Base-by-base conservation (phyloP, 2,797 vertebrate species). In the Ptychobarbus kaznakovi region DNA sequence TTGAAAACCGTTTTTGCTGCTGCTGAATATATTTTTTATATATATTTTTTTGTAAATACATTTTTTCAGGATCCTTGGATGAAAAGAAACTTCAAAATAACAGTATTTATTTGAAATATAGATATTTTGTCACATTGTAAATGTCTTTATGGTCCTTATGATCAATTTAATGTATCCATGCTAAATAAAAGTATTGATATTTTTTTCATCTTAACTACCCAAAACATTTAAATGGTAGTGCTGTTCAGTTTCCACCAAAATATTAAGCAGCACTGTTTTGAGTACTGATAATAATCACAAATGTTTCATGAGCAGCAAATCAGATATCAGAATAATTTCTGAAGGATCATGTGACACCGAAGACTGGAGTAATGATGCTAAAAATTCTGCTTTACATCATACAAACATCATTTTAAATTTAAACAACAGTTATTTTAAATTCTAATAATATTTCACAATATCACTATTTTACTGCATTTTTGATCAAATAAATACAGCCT, bases 331-430 rank as follows among this genome's bases (percentile, higher is more conserved):
- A 20, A 0, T 32, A 0, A 20, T 51, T 74, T 58, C 3, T 58
- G 13, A 58, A 58, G 22, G 35, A 40, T 58, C 53, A 1, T 77
- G 51, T 77, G 53, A 58, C 75, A n/a, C 18, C 4, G 10, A 75
- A 38, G 73, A 35, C 73, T 75, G 28, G 49, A 35, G 49, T 35
- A 74, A 74, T 75, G 46, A 28, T 76, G 46, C 73, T 18, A 25
- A 49, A 49, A 22, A 75, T 75, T 22, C 18, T 53, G 10, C 10
- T 22, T 38, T 56, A 1, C 35, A 56, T 56, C 32, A 32, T 32
- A 32, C 32, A 32, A 32, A 32, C 32, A 32, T 32, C 32, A 32
- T 32, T 32, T n/a, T n/a, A n/a, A n/a, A n/a, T n/a, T n/a, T n/a
- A n/a, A 6, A 76, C 10, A 77, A 25, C 3, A 4, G 2, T 5